Evolutionary conservation across 2,888 invertebrate species (phyloP), one percentile per base, ranked within the genome.

Genomic region (Pristionchus japonicus): DNA sequence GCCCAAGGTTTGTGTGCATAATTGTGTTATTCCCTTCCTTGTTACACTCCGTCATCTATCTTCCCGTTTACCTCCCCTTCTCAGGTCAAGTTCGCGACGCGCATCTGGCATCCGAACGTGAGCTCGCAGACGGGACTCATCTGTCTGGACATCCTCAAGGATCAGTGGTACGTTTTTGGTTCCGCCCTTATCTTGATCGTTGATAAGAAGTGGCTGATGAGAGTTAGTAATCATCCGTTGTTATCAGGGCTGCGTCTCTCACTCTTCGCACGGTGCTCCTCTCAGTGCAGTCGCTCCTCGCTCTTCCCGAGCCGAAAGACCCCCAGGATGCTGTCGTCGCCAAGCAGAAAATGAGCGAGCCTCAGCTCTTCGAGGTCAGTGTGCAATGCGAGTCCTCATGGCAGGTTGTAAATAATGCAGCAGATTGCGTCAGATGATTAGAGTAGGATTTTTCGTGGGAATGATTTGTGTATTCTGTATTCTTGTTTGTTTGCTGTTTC

Each of bases 41-140:
- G n/a, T n/a, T n/a, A n/a, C n/a, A n/a, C n/a, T n/a, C n/a, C n/a
- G n/a, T n/a, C n/a, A n/a, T n/a, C n/a, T n/a, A n/a, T n/a, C 43
- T 43, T 11, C 11, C 43, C 43, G 7, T 43, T 11, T 20, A 49
- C 23, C 77, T 3, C 67, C n/a, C n/a, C n/a, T n/a, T n/a, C n/a
- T 64, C 61, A 98, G 98, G 97, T 99, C 91, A 96, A 97, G 92
- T 99, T 99, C 96, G 96, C 97, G 92, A 99, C 99, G 90, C 97
- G 97, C 96, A 98, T 99, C 95, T 99, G 99, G 99, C 99, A 99
- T 96, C 99, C 99, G 88, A 99, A 99, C 95, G 98, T 99, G 94
- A 98, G 98, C 86, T 98, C 98, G 27, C 98, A 98, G 27, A 99
- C 99, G 0, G 96, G 96, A 57, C 98, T 98, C 85, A 99, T 99